Percentiles rank a stretch among this genome's conserved stretches.
Conservation (phyloP, 2,113 vertebrate species). For the Zosterops lateralis region DNA sequence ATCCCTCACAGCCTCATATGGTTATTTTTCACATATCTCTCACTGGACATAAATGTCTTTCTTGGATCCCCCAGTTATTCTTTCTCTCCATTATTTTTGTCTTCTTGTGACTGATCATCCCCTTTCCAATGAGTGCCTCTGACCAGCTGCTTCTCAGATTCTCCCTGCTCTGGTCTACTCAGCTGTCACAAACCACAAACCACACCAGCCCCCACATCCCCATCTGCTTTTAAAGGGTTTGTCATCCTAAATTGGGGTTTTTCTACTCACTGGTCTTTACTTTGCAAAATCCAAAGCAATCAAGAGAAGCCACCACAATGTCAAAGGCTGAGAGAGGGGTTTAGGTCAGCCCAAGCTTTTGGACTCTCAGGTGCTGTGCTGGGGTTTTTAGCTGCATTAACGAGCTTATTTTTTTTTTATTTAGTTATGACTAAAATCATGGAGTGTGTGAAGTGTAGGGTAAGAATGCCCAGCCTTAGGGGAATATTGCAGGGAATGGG, state of each 20-base stretch:
- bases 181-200: constrained; percentile 27
- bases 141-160: constrained; percentile 60
- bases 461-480: neutral
- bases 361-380: neutral
- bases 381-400: neutral
- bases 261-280: neutral
- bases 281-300: neutral
- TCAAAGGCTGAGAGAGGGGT: neutral
- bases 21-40: neutral
- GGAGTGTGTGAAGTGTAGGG: neutral
- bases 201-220: constrained; percentile 12
- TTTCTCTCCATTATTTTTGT: neutral
- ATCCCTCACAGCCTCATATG: neutral
- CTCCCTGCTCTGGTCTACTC: constrained; percentile 37
- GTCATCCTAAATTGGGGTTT: neutral
- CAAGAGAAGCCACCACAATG: neutral
- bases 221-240: constrained; percentile 51
- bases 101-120: constrained; percentile 20
- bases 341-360: neutral
- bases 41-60: neutral
- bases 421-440: neutral
- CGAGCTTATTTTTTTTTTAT: neutral
- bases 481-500: neutral
- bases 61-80: neutral
- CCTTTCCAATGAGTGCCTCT: neutral